These are phyloP conservation scores for Drosophila jambulina DNA, from an alignment of 1,140 invertebrate species.

Conservation along the genomic window DNA sequence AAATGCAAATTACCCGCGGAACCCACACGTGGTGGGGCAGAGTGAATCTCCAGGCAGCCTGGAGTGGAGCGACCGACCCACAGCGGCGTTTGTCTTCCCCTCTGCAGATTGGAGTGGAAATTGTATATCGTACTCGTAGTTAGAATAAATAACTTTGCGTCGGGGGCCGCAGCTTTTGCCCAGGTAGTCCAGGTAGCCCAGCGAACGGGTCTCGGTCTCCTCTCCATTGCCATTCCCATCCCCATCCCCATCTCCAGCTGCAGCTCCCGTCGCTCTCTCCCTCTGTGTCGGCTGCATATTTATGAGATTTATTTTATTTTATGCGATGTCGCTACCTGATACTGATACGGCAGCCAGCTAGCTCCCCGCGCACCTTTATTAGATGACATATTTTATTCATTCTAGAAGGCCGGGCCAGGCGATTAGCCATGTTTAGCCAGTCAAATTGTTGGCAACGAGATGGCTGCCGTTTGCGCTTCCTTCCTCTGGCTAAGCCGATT, in stretches of 20 bases:
- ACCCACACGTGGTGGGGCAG: constrained; percentile 31
- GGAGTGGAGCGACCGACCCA: constrained; percentile 59
- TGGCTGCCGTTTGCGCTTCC: constrained; percentile 33
- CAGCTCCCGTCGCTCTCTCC: not conserved
- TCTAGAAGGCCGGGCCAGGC: constrained; percentile 31
- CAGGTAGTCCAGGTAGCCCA: constrained; percentile 40
- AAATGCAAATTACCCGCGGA: constrained; percentile 66
- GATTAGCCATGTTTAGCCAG: constrained; percentile 60
- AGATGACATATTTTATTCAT: constrained; percentile 65
- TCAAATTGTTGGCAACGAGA: constrained; percentile 53
- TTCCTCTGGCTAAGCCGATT: constrained; percentile 52
- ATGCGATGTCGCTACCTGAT: constrained; percentile 77
- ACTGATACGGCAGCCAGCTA: constrained; percentile 20
- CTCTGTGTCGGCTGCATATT: constrained; percentile 57
- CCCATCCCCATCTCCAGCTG: not conserved
- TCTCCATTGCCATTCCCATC: constrained; percentile 5
- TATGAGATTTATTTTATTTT: constrained; percentile 83
- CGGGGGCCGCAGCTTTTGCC: constrained; percentile 50
- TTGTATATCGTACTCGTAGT: constrained; percentile 67
- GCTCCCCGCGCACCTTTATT: constrained; percentile 48
- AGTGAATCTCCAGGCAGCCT: not conserved
- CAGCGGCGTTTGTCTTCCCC: constrained; percentile 65
- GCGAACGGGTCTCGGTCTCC: constrained; percentile 6
- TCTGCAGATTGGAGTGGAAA: constrained; percentile 56
- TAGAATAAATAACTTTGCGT: constrained; percentile 75